Evolutionary conservation across 2,888 invertebrate species (phyloP).

Genomic region (Acleris literana): DNA sequence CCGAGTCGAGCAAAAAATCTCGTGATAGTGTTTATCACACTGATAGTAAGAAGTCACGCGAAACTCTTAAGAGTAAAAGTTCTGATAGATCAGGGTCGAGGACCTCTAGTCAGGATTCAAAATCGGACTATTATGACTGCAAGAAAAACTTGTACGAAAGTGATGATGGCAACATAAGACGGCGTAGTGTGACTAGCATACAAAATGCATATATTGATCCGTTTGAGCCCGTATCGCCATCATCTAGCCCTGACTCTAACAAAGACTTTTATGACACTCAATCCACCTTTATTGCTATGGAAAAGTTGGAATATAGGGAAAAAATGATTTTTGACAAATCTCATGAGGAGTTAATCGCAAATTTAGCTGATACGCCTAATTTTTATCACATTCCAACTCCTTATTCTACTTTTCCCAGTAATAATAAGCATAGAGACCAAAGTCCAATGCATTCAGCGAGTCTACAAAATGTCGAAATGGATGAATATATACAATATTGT

Average conservation of each 20-base stretch:
- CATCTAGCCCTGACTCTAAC: constrained; percentile 87
- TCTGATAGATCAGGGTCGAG: constrained; percentile 85
- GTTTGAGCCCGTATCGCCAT: constrained; percentile 80
- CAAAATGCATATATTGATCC: constrained; percentile 73
- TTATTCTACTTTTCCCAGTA: constrained; percentile 85
- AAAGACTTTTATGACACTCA: constrained; percentile 85
- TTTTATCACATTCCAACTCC: constrained; percentile 84
- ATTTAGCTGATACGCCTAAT: constrained; percentile 72
- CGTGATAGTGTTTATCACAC: constrained; percentile 86
- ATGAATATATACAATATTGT: constrained; percentile 79
- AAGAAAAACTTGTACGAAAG: constrained; percentile 80
- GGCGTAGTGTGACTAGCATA: constrained; percentile 66
- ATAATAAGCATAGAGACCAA: constrained; percentile 81
- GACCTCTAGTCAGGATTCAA: constrained; percentile 89
- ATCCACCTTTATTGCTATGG: constrained; percentile 72
- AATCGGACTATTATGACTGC: constrained; percentile 87
- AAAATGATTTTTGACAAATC: constrained; percentile 82
- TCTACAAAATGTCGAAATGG: constrained; percentile 88
- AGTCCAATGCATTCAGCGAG: constrained; percentile 87
- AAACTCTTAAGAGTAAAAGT: constrained; percentile 85
- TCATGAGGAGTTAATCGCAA: constrained; percentile 84
- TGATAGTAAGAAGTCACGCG: constrained; percentile 86
- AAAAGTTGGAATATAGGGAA: constrained; percentile 77
- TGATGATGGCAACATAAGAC: constrained; percentile 61
- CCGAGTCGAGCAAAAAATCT: constrained; percentile 86